Base-by-base conservation (phyloP, 2,797 vertebrate genomes). In the Platyrinchus mystaceus region DNA sequence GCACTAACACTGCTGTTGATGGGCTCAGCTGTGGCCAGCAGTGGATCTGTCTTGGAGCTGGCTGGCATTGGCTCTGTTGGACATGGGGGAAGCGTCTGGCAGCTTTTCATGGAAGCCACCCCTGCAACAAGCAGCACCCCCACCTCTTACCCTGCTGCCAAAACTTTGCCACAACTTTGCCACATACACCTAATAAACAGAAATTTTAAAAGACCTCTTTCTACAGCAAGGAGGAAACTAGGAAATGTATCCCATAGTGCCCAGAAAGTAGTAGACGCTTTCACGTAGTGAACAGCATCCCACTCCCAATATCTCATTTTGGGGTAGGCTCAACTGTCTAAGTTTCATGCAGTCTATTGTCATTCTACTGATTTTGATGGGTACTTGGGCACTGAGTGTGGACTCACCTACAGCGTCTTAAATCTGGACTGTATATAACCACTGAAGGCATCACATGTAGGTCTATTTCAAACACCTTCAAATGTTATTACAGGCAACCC, bases 11-110 rank as follows among this genome's bases (percentile, higher is more conserved):
- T 37, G n/a, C 6, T 24, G 28, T 18, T 64, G 50, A n/a, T 1
- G 6, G 50, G 27, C 37, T 58, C 15, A 23, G 27, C 37, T 19
- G 9, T 58, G 50, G 12, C n/a, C 50, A 17, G 27, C 19, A 58
- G 27, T 0, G 0, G 18, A 27, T 56, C 5, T 79, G 36, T 27
- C 17, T 39, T 0, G 0, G 49, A 56, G 8, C 7, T 0, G 0
- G 26, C 44, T 44, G 67, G 27, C 36, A 16, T 13, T 56, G 36
- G 37, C 67, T 80, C 13, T n/a, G 20, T 26, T 30, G 52, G n/a
- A 24, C 52, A 49, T 7, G 2, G 26, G 16, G 34, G 5, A 23
- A n/a, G 43, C 3, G 5, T 44, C 47, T 30, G 24, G 28, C 30
- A 43, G 12, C 12, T n/a, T 23, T 59, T 44, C 44, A 12, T 10